Evolutionary conservation across 2,888 invertebrate species (phyloP).

Genomic region (Beris morrisii): DNA sequence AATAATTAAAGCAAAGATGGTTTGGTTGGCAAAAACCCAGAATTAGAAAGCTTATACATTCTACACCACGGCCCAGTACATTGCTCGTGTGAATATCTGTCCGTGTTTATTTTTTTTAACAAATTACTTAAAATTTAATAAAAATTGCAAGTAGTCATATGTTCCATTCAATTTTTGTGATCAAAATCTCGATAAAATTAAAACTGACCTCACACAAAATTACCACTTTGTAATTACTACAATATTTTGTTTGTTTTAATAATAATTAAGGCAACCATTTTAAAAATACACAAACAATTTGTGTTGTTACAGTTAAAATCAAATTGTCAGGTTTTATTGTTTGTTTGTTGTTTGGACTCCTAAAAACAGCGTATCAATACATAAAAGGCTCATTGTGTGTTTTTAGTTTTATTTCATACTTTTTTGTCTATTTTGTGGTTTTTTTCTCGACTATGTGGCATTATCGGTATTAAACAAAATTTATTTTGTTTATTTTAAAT

Average conservation of each 20-base stretch:
- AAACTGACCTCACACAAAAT: neutral
- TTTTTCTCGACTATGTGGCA: neutral
- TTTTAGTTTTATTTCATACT: slow-evolving; percentile 14
- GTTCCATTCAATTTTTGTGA: no score
- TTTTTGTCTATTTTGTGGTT: slow-evolving; percentile 5
- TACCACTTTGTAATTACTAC: slow-evolving; percentile 24
- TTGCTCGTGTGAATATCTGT: no score
- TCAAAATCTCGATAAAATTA: slow-evolving; percentile 6
- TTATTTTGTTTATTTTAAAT: slow-evolving; percentile 17
- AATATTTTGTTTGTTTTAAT: slow-evolving; percentile 20
- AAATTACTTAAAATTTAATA: no score
- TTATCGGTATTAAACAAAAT: neutral
- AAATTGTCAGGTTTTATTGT: slow-evolving; percentile 37
- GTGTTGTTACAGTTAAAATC: slow-evolving; percentile 35
- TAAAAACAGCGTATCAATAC: slow-evolving; percentile 40
- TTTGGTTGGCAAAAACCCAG: no score
- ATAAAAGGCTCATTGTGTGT: slow-evolving; percentile 36
- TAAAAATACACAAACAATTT: slow-evolving; percentile 25
- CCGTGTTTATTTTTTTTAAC: no score
- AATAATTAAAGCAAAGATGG: no score
- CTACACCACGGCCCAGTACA: no score
- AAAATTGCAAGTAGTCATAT: no score
- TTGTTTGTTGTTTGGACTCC: slow-evolving; percentile 34
- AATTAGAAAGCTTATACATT: no score
- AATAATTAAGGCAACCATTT: slow-evolving; percentile 38